Conservation (phyloP, 2,888 invertebrate species). For the Bruchidius siliquastri region DNA sequence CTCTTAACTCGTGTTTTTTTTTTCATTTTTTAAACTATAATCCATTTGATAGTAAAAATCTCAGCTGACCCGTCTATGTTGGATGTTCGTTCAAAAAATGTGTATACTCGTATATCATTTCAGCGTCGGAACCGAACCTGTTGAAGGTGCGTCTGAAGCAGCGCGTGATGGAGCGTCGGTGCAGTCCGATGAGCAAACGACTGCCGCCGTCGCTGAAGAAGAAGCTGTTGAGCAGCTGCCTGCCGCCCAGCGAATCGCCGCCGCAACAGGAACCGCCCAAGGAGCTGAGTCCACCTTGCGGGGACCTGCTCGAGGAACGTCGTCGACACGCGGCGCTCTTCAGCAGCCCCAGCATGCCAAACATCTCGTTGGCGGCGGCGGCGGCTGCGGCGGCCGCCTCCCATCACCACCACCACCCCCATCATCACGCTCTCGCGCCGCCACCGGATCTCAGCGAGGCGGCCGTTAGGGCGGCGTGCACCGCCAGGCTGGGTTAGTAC, state of each 20-base stretch:
- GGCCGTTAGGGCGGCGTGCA: constrained; percentile 69
- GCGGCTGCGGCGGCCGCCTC: neutral
- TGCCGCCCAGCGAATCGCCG: constrained; percentile 64
- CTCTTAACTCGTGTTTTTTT: too few species aligned
- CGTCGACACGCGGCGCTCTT: constrained; percentile 65
- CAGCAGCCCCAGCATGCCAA: constrained; percentile 94
- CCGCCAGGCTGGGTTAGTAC: constrained; percentile 53
- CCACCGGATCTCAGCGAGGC: constrained; percentile 65
- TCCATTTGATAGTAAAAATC: too few species aligned
- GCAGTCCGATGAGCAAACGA: constrained; percentile 79
- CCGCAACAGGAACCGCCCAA: constrained; percentile 33
- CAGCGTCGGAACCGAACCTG: constrained; percentile 96
- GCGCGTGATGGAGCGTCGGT: constrained; percentile 91
- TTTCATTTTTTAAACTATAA: too few species aligned
- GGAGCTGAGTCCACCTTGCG: constrained; percentile 55
- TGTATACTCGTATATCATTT: constrained; percentile 32
- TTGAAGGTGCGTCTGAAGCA: constrained; percentile 89
- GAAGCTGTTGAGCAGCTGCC: constrained; percentile 56
- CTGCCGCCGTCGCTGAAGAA: constrained; percentile 73
- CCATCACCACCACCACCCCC: neutral
- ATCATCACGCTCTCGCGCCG: constrained; percentile 29
- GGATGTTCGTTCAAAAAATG: too few species aligned
- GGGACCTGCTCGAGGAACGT: constrained; percentile 69
- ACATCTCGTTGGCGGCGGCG: constrained; percentile 68
- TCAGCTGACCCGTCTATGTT: too few species aligned